Evolutionary conservation across 2,113 vertebrate species (phyloP).

Genomic region (Trematomus loennbergii): DNA sequence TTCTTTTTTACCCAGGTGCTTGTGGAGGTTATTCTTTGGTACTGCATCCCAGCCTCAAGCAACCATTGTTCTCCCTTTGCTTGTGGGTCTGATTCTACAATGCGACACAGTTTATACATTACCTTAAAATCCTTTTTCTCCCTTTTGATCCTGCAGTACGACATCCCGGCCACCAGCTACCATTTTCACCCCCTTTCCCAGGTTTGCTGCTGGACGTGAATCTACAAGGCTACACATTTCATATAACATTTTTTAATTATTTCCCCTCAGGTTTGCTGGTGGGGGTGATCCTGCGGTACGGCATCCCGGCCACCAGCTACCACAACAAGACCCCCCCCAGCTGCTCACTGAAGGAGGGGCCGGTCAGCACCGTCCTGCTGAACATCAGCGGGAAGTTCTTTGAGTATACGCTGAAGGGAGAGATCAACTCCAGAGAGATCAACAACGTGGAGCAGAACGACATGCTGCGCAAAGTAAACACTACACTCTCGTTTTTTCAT

Average conservation of each 20-base stretch:
- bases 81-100: too few relatives aligned
- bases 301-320: constrained; percentile 92
- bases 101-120: too few relatives aligned
- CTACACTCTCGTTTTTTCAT: too few relatives aligned
- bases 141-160: constrained; percentile 91
- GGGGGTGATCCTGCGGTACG: constrained; percentile 95
- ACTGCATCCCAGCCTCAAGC: too few relatives aligned
- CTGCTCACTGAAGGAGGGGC: constrained; percentile 90
- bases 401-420: constrained; percentile 96
- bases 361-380: constrained; percentile 92
- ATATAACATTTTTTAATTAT: too few relatives aligned
- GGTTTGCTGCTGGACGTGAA: too few relatives aligned
- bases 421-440: constrained; percentile 94
- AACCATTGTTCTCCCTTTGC: too few relatives aligned
- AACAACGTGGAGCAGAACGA: constrained; percentile 98
- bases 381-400: constrained; percentile 98
- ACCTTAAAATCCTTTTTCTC: constrained; percentile 3
- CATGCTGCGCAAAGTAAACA: constrained; percentile 93
- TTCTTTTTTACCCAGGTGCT: too few relatives aligned
- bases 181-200: too few relatives aligned
- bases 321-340: constrained; percentile 90
- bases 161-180: too few relatives aligned
- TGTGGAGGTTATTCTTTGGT: too few relatives aligned
- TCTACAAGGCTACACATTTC: too few relatives aligned
- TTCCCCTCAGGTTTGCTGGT: constrained; percentile 91